Evolutionary conservation across 2,113 vertebrate genomes (phyloP).

Genomic region (Silurus glanis): DNA sequence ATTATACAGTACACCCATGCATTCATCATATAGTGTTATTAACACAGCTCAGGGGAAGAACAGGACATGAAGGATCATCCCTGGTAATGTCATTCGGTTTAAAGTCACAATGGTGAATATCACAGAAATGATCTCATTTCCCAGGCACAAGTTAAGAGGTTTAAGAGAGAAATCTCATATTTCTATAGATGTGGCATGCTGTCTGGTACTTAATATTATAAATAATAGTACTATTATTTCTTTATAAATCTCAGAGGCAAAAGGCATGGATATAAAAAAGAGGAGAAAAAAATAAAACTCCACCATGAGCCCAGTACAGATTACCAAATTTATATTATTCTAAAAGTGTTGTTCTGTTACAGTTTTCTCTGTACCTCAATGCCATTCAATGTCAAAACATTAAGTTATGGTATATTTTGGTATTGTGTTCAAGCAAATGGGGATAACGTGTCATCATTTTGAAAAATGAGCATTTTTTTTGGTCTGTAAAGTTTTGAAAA

Average conservation of each 20-base stretch:
- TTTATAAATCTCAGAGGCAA: not conserved
- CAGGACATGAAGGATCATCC: slow-evolving; percentile 2
- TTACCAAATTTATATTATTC: not conserved
- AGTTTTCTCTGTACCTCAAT: no score
- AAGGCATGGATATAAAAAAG: slow-evolving; percentile 37
- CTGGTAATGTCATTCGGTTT: not conserved
- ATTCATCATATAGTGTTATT: not conserved
- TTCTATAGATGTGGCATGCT: not conserved
- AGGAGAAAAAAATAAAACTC: slow-evolving; percentile 27
- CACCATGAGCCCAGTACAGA: slow-evolving; percentile 47
- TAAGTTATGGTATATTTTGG: no score
- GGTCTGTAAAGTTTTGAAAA: no score
- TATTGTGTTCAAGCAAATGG: no score
- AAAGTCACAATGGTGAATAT: not conserved
- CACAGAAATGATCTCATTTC: not conserved
- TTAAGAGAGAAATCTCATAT: not conserved
- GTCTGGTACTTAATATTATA: not conserved
- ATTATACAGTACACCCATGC: not conserved
- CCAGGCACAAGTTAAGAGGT: not conserved
- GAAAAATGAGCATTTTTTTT: no score
- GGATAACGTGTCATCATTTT: no score
- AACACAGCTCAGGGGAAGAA: not conserved
- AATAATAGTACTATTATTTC: not conserved
- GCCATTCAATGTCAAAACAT: no score
- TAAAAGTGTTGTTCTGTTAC: not conserved